Evolutionary conservation across 2,888 invertebrate species (phyloP), one percentile per base, ranked within the genome.

Genomic region (Parnassius apollo): DNA sequence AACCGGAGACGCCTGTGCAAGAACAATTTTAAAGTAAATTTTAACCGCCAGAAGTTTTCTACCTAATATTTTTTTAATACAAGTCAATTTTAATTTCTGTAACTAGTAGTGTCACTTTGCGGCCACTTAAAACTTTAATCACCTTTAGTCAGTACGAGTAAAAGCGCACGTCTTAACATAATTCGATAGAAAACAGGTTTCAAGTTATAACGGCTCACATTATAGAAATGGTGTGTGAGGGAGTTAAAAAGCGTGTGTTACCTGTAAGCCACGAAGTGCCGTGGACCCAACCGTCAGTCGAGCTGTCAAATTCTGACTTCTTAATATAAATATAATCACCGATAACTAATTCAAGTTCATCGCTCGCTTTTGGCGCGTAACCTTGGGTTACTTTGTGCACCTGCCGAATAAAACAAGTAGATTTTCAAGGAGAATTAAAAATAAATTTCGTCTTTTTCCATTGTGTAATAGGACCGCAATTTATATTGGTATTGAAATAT

Each of bases 261-360:
- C 95, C 96, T 57, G 96, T 96, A 48, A 96, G 86, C 96, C 96
- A 96, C 0, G 96, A 96, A 25, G 94, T 94, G 42, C 97, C 98
- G 74, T 95, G 95, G 42, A 96, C 96, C 98, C 98, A 98, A 59
- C 97, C 97, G 85, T 98, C 98, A 0, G 95, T 93, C 2, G 96
- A 95, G 69, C 88, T 94, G 59, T 94, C 93, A 58, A 96, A 88
- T 52, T 95, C 95, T 69, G 96, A 95, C 72, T 94, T 93, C 71
- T 94, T 95, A 59, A 97, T 93, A 81, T 96, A 97, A 69, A 98
- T 94, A 80, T 95, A 97, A 84, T 98, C 98, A 3, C 97, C 97
- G 57, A 95, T 94, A 66, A 96, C 93, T 62, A 98, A 85, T 79
- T 97, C 97, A 67, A 98, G 85, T 83, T 98, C 98, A 81, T 98